Percentiles rank a stretch among this genome's conserved stretches.
phyloP scores from a whole-genome alignment of 2,888 invertebrate genomes.

The Eupelmus urozonus region DNA sequence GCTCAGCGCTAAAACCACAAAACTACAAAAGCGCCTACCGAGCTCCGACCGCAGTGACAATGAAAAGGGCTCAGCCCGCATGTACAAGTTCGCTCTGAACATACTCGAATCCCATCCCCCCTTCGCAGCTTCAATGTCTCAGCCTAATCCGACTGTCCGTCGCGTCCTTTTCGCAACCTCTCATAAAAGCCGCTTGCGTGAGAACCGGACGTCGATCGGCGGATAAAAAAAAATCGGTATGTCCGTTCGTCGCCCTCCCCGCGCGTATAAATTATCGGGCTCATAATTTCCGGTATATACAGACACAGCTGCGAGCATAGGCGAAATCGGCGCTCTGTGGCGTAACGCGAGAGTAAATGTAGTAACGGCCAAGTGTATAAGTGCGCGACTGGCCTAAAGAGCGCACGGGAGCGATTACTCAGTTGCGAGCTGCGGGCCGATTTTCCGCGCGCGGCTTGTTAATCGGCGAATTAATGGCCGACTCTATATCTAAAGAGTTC shows the following conservation, averaged over 20 bases:
- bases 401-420: background rate
- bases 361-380: background rate
- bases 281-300: constrained; percentile 69
- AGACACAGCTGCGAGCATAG: background rate
- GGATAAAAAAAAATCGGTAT: constrained; percentile 18
- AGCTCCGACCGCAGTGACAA: background rate
- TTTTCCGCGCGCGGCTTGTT: background rate
- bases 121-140: background rate
- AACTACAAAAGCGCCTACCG: background rate
- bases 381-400: background rate
- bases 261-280: constrained; percentile 68
- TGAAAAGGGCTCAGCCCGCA: background rate
- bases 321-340: constrained; percentile 2
- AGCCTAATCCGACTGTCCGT: no score
- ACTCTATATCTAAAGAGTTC: no score
- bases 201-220: no score
- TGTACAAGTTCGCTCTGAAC: background rate
- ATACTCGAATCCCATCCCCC: no score
- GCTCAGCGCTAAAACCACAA: no score
- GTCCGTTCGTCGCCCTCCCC: constrained; percentile 31
- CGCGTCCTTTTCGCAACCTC: background rate
- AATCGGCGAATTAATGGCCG: no score
- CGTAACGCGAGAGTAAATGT: background rate
- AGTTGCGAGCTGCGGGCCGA: background rate
- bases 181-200: no score